Conservation (phyloP, 2,113 vertebrate species). For the Semnornis frantzii region DNA sequence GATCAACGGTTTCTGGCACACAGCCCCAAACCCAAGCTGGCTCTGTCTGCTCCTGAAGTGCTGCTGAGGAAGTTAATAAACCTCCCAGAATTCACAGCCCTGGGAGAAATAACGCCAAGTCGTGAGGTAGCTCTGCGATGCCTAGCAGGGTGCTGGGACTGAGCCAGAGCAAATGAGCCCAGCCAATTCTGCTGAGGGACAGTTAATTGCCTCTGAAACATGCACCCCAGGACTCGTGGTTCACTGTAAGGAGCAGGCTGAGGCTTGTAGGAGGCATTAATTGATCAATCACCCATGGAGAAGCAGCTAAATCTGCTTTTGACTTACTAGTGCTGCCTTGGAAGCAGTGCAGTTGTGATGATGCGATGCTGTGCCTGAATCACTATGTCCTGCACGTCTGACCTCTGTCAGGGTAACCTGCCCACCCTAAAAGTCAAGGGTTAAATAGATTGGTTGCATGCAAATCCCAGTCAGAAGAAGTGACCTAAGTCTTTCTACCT, state of each 20-base stretch:
- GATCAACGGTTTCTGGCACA: background rate
- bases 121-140: background rate
- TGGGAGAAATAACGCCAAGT: background rate
- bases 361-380: background rate
- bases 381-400: fast-evolving
- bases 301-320: conserved; percentile 32
- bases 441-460: background rate
- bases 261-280: conserved; percentile 43
- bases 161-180: conserved; percentile 21
- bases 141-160: background rate
- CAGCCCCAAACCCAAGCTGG: background rate
- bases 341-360: background rate
- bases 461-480: background rate
- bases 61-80: conserved; percentile 50
- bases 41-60: background rate
- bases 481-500: background rate
- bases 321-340: background rate
- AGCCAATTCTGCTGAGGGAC: conserved; percentile 2
- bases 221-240: background rate
- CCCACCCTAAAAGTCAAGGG: background rate
- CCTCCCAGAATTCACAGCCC: conserved; percentile 21
- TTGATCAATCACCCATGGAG: background rate
- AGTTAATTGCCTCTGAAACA: conserved; percentile 48
- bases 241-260: conserved; percentile 23
- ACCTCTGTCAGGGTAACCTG: background rate